A percentile compares a stretch with the other conserved stretches of the same genome.
Conservation (phyloP, 2,113 vertebrate species). For the Laticauda laticaudata region DNA sequence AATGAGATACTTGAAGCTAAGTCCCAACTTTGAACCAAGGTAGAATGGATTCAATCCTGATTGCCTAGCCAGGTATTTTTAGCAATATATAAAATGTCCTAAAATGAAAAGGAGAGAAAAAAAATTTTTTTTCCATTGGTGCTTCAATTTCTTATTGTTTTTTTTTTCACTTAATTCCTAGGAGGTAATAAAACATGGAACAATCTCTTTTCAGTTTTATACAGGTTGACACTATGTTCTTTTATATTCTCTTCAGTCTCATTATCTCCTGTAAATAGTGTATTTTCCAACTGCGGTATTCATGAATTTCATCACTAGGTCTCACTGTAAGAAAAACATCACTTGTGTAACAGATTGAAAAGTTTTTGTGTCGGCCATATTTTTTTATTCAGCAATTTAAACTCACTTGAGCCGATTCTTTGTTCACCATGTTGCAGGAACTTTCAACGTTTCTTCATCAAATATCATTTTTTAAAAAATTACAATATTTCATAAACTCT, state of each 20-base stretch:
- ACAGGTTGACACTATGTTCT: not conserved
- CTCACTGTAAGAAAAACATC: slow-evolving; percentile 11
- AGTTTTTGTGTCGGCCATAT: not conserved
- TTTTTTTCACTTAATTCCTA: not conserved
- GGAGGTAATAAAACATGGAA: slow-evolving; percentile 4
- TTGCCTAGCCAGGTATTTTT: not conserved
- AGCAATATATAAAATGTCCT: not conserved
- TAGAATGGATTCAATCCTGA: not conserved
- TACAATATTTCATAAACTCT: not conserved
- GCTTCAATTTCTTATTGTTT: slow-evolving; percentile 21
- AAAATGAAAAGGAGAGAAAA: not conserved
- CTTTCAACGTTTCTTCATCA: not conserved
- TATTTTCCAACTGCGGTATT: not conserved
- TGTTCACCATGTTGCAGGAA: slow-evolving; percentile 1
- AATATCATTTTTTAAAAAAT: not conserved
- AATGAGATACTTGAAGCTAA: not conserved
- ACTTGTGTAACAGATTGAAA: not conserved
- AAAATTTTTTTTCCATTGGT: slow-evolving; percentile 11
- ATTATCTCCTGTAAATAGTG: slow-evolving; percentile 30
- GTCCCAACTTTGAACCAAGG: not conserved
- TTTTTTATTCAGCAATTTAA: not conserved
- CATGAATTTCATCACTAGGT: slow-evolving; percentile 15
- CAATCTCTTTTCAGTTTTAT: slow-evolving; percentile 32
- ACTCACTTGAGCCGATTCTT: not conserved
- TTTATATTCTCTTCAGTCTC: slow-evolving; percentile 4